Conservation (phyloP, 2,888 invertebrate genomes). For the Pollenia amentaria region DNA sequence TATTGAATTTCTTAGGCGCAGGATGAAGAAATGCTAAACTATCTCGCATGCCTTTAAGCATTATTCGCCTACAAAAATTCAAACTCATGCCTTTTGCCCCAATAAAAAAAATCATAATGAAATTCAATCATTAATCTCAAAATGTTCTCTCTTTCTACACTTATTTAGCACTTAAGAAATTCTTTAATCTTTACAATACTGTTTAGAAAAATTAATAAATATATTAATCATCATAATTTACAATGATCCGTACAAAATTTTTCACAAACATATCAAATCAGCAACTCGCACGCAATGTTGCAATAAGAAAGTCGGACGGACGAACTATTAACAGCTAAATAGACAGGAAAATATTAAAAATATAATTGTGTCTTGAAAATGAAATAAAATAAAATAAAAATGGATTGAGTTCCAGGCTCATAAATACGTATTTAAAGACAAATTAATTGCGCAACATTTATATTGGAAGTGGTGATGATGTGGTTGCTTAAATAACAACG, state of each 20-base stretch:
- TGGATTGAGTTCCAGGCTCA: conserved; percentile 44
- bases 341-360: conserved; percentile 47
- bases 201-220: conserved; percentile 26
- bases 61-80: too few relatives aligned
- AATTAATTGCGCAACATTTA: conserved; percentile 69
- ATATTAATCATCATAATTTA: conserved; percentile 36
- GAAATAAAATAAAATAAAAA: conserved; percentile 38
- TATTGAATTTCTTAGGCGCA: too few relatives aligned
- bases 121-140: neutral
- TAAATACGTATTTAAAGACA: conserved; percentile 65
- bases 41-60: too few relatives aligned
- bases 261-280: conserved; percentile 52
- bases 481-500: conserved; percentile 60
- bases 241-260: conserved; percentile 16
- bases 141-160: neutral
- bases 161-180: neutral
- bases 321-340: conserved; percentile 31
- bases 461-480: conserved; percentile 71
- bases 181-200: neutral
- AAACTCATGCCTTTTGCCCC: too few relatives aligned
- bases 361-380: conserved; percentile 42
- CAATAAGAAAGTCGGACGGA: conserved; percentile 22
- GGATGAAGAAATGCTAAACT: too few relatives aligned
- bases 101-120: too few relatives aligned
- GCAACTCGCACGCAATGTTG: conserved; percentile 58